These are phyloP conservation scores for Periophthalmus magnuspinnatus DNA, from an alignment of 2,797 vertebrate genomes.

Conservation along the genomic window DNA sequence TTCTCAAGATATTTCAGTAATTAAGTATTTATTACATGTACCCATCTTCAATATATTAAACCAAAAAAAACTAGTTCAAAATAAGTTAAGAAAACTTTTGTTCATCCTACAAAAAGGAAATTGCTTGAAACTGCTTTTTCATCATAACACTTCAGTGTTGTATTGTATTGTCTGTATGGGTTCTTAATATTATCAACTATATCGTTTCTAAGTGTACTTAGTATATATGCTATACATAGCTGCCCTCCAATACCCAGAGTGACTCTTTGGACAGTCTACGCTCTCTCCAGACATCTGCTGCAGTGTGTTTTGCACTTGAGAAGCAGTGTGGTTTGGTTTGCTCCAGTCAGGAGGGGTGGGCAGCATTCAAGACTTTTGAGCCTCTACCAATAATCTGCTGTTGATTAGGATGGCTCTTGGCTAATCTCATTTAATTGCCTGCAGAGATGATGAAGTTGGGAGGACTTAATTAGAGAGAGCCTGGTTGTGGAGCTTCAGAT, in stretches of 20 bases:
- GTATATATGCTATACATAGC: neutral
- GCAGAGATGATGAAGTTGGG: slow-evolving; percentile 71
- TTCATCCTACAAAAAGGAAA: neutral
- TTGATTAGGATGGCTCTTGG: slow-evolving; percentile 71
- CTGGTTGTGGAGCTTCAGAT: slow-evolving; percentile 58
- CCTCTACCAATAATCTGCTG: slow-evolving; percentile 74
- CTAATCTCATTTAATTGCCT: slow-evolving; percentile 76
- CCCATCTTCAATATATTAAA: neutral
- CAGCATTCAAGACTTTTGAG: slow-evolving; percentile 49
- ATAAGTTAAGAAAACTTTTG: neutral
- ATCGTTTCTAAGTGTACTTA: neutral
- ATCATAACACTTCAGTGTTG: neutral
- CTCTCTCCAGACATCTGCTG: slow-evolving; percentile 58
- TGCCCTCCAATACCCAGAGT: neutral
- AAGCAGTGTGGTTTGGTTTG: slow-evolving; percentile 53
- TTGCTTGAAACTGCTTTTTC: neutral
- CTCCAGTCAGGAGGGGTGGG: slow-evolving; percentile 47
- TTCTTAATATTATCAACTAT: neutral
- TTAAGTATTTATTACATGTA: neutral
- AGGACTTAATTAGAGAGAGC: slow-evolving; percentile 77
- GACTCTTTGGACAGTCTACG: slow-evolving; percentile 28
- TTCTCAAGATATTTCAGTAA: neutral
- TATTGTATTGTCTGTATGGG: too few species aligned
- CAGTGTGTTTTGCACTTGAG: slow-evolving; percentile 62
- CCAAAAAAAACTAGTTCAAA: too few species aligned